Base-by-base conservation (phyloP, 1,140 invertebrate species). In the Apis cerana region DNA sequence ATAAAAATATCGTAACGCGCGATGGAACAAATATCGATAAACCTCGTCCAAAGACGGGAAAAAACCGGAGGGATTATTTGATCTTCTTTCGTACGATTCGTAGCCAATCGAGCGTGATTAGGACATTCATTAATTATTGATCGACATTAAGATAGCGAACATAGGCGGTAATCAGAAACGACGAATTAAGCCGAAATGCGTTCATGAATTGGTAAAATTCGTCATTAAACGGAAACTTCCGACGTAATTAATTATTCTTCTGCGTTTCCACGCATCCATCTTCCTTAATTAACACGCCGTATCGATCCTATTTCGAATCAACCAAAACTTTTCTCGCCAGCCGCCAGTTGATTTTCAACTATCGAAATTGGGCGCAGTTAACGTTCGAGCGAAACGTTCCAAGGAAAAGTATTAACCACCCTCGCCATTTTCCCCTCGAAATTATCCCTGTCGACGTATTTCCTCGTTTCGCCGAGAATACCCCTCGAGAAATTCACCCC, bases 191-290 rank as follows among this genome's bases (percentile, higher is more conserved):
- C 79, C n/a, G 54, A 27, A 15, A 48, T 1, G 52, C 12, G 33
- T 43, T 72, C 78, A 72, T 61, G 69, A 72, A 80, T 80, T 15
- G 27, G 78, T 52, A 80, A 77, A 72, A 80, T 74, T 72, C 67
- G 9, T 43, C 48, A 52, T 72, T 74, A 62, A 80, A 72, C 48
- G 27, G 80, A 64, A 76, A 68, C 56, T 68, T 69, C 50, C 67
- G 52, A 11, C 72, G 71, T 81, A 64, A 76, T 75, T 75, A 68
- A 81, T 81, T 75, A 81, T 68, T 75, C 72, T 62, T 54, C 19
- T 61, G 33, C 72, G 61, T 75, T 54, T 52, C 72, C 52, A 17
- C 12, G 58, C 68, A 72, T 80, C 48, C 58, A 72, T 80, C 68
- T 72, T 72, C 23, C 48, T 54, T 54, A 72, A 72, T 23, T 33